Base-by-base conservation (phyloP, 2,888 invertebrate genomes). In the Myopa tessellatipennis region DNA sequence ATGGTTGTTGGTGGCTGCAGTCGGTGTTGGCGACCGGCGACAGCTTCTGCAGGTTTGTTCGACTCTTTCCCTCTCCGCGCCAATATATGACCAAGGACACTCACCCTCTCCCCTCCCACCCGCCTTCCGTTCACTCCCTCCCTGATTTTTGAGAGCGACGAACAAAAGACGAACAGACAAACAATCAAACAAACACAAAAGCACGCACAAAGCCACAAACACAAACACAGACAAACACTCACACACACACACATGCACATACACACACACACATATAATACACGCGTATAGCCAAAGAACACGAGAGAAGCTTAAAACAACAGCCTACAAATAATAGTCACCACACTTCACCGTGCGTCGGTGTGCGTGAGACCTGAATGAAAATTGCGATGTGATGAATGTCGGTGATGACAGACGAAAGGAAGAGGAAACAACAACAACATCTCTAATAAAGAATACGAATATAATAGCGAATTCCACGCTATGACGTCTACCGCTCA, bases 171-270 rank as follows among this genome's bases (percentile, higher is more conserved):
- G 26, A 26, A 50, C 18, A 45, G 45, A n/a, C 8, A 45, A n/a
- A 50, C 40, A 26, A 38, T 16, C 18, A 45, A 6, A 68, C 45
- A 68, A 18, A 68, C 36, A 40, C 40, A 40, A 40, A 40, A 40
- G 40, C 40, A 40, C 40, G 45, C 74, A 74, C 77, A 78, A 18
- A 78, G 77, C 78, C 63, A 76, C 3, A 69, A 73, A 76, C 80
- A 78, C 75, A 38, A 77, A 60, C 40, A 36, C 34, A n/a, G n/a
- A n/a, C n/a, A n/a, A n/a, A n/a, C n/a, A 6, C 36, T 26, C 14
- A 8, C 14, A 8, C 10, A 45, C 45, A 26, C 45, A 8, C 45
- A 10, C 10, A 10, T 26, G 2, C 26, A 26, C 2, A 26, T 26
- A 26, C 45, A 69, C 74, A 76, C 80, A 78, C 75, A 38, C 78